These are phyloP conservation scores for Drosophila funebris DNA, from an alignment of 1,140 invertebrate species.

Conservation along the genomic window DNA sequence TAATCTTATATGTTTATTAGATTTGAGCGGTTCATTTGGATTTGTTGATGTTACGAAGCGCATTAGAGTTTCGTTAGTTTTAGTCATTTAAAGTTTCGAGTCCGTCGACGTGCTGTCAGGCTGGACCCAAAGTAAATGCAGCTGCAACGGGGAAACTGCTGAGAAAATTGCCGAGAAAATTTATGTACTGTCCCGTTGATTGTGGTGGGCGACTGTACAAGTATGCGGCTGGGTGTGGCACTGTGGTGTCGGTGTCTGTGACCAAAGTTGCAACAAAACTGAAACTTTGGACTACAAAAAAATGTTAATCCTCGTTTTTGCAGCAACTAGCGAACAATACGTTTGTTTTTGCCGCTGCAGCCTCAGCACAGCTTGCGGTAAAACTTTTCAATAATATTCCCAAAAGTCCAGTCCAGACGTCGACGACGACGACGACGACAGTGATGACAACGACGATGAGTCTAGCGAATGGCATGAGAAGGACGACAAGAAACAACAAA, in stretches of 20 bases:
- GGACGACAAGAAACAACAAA: conserved; percentile 26
- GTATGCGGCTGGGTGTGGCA: conserved; percentile 1
- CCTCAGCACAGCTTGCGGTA: conserved; percentile 74
- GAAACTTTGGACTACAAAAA: conserved; percentile 58
- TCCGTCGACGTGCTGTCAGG: conserved; percentile 49
- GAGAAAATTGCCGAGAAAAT: conserved; percentile 69
- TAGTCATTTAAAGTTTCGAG: conserved; percentile 14
- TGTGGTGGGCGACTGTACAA: conserved; percentile 4
- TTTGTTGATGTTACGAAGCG: background rate
- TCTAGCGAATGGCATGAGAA: conserved; percentile 14
- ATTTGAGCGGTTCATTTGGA: no score
- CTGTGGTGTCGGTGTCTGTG: conserved; percentile 62
- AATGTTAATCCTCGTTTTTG: conserved; percentile 45
- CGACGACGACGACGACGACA: conserved; percentile 38
- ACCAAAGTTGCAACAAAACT: conserved; percentile 79
- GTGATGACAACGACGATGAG: conserved; percentile 6
- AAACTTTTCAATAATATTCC: conserved; percentile 81
- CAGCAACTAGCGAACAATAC: conserved; percentile 59
- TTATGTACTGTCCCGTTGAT: conserved; percentile 56
- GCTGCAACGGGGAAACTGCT: conserved; percentile 32
- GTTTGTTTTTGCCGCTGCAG: conserved; percentile 65
- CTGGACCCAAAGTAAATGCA: conserved; percentile 32
- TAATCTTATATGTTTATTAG: background rate
- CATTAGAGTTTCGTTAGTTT: background rate
- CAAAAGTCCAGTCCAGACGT: conserved; percentile 73